Evolutionary conservation across 1,140 invertebrate species (phyloP), one percentile per base, ranked within the genome.

Genomic region (Scaptomyza pallida): DNA sequence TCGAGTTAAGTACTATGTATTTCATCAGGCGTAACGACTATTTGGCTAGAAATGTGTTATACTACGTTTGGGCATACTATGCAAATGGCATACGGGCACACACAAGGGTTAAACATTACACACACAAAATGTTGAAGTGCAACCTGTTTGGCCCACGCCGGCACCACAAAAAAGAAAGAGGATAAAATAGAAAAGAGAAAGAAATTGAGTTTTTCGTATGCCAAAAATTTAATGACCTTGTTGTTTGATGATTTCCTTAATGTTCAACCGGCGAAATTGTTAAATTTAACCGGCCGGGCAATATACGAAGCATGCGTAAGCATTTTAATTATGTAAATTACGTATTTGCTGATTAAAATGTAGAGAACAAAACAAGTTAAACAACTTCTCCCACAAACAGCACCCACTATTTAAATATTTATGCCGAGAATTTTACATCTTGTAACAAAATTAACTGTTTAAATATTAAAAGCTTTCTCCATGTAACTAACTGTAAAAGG

Each of bases 161-260:
- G 43, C 43, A 44, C 5, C 33, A n/a, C 33, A 37, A 44, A n/a
- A 21, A 43, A 9, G 0, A n/a, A n/a, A 37, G 5, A 4, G n/a
- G 33, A 37, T 3, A n/a, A 12, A 35, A 12, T 6, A 35, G 1
- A 35, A 3, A n/a, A n/a, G n/a, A n/a, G 15, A 37, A 52, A 13
- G 26, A 16, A 47, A 65, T 54, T 35, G 33, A 35, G 33, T 35
- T 54, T 72, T 23, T 71, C n/a, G 30, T 16, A 40, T 67, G 68
- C 61, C 54, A 69, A 54, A 5, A 21, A 41, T 60, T 40, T 57
- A 72, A 72, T 51, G 55, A 72, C 69, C 69, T 72, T 72, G 63
- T 26, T 21, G 23, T 12, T 13, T 37, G 13, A 55, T 40, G 51
- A 55, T 30, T 2, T 33, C 6, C 15, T 30, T 26, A 26, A 26